These are phyloP conservation scores for Microctonus hyperodae DNA, from an alignment of 2,888 invertebrate genomes.

Conservation along the genomic window DNA sequence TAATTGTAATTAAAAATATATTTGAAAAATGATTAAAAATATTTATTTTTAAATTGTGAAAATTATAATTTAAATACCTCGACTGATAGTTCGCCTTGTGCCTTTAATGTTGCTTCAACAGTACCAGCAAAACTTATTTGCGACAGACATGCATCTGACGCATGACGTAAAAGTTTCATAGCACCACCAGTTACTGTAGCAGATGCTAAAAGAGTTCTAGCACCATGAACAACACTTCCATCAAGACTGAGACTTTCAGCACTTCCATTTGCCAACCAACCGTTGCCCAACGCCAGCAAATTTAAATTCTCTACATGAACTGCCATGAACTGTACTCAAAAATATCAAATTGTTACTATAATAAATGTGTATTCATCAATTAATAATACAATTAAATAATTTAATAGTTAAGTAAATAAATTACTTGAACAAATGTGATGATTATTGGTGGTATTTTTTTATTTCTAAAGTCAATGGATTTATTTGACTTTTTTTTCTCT, in stretches of 20 bases:
- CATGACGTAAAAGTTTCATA: conserved; percentile 69
- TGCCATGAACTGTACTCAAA: conserved; percentile 77
- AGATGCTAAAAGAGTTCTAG: conserved; percentile 75
- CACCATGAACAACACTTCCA: conserved; percentile 74
- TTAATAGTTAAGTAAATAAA: conserved; percentile 6
- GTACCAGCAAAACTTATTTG: conserved; percentile 78
- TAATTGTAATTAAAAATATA: no score
- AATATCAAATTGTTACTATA: no score
- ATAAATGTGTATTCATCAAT: no score
- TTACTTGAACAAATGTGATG: conserved; percentile 83
- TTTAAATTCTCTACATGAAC: conserved; percentile 80
- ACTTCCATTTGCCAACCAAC: conserved; percentile 75
- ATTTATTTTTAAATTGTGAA: no score
- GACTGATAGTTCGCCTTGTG: conserved; percentile 84
- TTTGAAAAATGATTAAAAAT: no score
- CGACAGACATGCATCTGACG: conserved; percentile 72
- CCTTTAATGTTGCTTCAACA: conserved; percentile 79
- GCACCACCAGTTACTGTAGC: conserved; percentile 72
- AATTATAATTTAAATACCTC: conserved; percentile 68
- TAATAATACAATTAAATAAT: no score
- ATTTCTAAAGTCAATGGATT: conserved; percentile 73
- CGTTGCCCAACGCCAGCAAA: conserved; percentile 71
- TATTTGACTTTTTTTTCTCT: conserved; percentile 46
- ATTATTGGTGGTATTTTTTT: conserved; percentile 81
- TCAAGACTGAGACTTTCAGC: conserved; percentile 75